These are phyloP conservation scores for Drosophila antonietae DNA, from an alignment of 2,888 invertebrate species.

Conservation along the genomic window DNA sequence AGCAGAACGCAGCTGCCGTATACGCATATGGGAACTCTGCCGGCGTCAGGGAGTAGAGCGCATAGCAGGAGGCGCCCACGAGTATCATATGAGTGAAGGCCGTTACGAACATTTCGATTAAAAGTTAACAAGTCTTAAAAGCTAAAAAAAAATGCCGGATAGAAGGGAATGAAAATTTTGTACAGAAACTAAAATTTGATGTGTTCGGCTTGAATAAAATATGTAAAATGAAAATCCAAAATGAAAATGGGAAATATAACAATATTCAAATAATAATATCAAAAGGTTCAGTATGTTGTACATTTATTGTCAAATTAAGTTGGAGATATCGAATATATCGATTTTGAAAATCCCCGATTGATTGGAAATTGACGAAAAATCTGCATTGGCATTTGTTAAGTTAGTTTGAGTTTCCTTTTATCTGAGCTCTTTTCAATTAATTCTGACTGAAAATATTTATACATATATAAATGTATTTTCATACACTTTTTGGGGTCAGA, in stretches of 20 bases:
- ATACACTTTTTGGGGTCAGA: constrained; percentile 1
- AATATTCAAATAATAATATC: neutral
- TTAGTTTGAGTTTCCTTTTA: neutral
- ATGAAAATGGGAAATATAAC: neutral
- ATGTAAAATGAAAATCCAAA: neutral
- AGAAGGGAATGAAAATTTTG: neutral
- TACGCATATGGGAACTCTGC: constrained; percentile 61
- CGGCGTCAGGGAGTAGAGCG: constrained; percentile 50
- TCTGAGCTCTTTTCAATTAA: neutral
- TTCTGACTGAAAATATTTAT: neutral
- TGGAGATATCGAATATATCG: neutral
- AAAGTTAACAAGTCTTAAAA: neutral
- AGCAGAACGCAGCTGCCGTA: constrained; percentile 61
- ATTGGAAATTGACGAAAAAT: neutral
- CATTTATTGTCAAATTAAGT: neutral
- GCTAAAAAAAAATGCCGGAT: neutral
- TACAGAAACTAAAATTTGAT: neutral
- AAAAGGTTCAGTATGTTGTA: neutral
- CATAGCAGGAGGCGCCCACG: constrained; percentile 55
- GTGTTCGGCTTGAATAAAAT: neutral
- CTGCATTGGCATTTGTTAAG: too few relatives aligned
- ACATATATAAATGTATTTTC: neutral
- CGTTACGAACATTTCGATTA: neutral
- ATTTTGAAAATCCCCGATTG: neutral
- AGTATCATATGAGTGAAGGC: constrained; percentile 36